Evolutionary conservation across 2,113 vertebrate species (phyloP).

Genomic region (Isichthys henryi): DNA sequence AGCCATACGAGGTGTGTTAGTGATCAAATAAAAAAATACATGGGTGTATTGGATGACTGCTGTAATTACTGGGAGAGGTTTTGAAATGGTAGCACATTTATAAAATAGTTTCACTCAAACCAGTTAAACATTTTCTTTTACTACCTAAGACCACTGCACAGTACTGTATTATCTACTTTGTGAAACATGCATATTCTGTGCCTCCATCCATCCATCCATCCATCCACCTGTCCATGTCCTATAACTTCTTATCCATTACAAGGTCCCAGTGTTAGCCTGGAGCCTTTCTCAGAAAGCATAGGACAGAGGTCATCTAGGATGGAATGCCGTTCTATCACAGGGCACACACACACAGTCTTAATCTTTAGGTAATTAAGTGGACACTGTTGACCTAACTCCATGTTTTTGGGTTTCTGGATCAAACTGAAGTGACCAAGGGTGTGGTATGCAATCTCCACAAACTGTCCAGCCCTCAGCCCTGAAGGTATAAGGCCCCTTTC

Average conservation of each 20-base stretch:
- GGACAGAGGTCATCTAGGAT: not conserved
- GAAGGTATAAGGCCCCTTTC: not conserved
- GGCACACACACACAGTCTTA: not conserved
- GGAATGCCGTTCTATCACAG: not conserved
- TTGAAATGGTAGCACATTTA: not conserved
- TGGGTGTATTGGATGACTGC: not conserved
- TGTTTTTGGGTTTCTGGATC: not conserved
- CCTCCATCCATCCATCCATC: not conserved
- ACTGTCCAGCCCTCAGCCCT: not conserved
- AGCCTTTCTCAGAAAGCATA: not conserved
- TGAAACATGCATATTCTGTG: not conserved
- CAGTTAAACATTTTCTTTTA: not conserved
- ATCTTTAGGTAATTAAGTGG: not conserved
- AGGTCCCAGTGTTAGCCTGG: not conserved
- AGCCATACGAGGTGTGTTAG: not conserved
- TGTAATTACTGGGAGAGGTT: not conserved
- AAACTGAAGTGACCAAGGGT: not conserved
- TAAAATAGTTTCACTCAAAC: not conserved
- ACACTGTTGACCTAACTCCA: not conserved
- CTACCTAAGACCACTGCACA: not conserved
- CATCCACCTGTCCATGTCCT: not conserved
- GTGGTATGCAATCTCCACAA: not conserved
- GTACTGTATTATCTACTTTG: not conserved
- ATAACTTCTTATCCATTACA: not conserved
- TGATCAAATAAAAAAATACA: not conserved